Evolutionary conservation across 2,888 invertebrate species (phyloP).

Genomic region (Apocheima hispidaria): DNA sequence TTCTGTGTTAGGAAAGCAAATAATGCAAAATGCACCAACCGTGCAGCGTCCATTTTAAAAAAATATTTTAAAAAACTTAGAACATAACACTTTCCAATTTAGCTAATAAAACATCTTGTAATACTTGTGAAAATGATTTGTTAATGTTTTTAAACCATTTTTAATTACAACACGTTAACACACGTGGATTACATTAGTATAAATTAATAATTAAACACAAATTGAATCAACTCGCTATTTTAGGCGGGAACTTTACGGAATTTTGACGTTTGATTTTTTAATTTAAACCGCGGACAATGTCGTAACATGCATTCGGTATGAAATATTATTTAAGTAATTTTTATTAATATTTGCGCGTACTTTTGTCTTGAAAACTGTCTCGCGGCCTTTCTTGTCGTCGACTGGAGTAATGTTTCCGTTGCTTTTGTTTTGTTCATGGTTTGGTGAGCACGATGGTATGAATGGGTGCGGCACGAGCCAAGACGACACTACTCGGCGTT

Average conservation of each 20-base stretch:
- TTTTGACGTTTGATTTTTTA: slow-evolving; percentile 32
- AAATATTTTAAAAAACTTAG: slow-evolving; percentile 14
- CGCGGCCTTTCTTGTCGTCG: slow-evolving; percentile 75
- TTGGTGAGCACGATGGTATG: slow-evolving; percentile 72
- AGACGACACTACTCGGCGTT: slow-evolving; percentile 20
- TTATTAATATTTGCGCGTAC: slow-evolving; percentile 34
- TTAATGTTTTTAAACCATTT: slow-evolving; percentile 18
- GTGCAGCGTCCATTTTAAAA: slow-evolving; percentile 58
- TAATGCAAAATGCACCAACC: slow-evolving; percentile 54
- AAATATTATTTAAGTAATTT: slow-evolving; percentile 3
- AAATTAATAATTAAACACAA: slow-evolving; percentile 12
- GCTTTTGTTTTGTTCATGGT: slow-evolving; percentile 82
- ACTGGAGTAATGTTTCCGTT: slow-evolving; percentile 79
- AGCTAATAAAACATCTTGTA: background rate
- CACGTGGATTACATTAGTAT: slow-evolving; percentile 15
- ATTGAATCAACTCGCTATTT: background rate
- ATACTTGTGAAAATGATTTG: slow-evolving; percentile 1
- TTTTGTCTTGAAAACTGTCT: slow-evolving; percentile 69
- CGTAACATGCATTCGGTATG: background rate
- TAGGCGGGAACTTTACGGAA: slow-evolving; percentile 21
- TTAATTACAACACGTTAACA: slow-evolving; percentile 9
- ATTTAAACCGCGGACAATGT: background rate
- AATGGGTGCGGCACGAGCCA: slow-evolving; percentile 66
- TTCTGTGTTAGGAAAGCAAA: slow-evolving; percentile 78
- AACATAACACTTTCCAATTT: slow-evolving; percentile 27